Conservation (phyloP, 2,888 invertebrate genomes). For the Liodrosophila aerea region DNA sequence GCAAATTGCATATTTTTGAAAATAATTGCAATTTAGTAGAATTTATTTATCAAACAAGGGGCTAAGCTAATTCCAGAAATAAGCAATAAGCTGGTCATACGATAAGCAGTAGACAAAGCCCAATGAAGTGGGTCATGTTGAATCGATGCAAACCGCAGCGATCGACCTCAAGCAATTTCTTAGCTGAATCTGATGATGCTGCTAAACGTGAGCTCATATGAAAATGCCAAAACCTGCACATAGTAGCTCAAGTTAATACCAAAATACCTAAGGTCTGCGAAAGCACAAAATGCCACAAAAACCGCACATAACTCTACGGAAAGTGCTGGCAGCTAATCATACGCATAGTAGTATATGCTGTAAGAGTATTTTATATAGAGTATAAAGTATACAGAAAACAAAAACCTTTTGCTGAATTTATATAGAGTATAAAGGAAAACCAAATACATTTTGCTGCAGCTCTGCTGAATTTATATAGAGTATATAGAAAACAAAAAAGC, state of each 20-base stretch:
- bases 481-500: conserved; percentile 14
- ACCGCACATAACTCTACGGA: conserved; percentile 57
- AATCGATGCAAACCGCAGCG: conserved; percentile 14
- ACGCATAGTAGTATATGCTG: background rate
- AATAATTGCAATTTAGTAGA: too few species aligned
- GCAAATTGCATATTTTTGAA: too few species aligned
- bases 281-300: conserved; percentile 41
- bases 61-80: conserved; percentile 5
- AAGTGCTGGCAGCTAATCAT: conserved; percentile 31
- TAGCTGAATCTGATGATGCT: conserved; percentile 56
- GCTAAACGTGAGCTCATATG: conserved; percentile 34
- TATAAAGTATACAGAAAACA: conserved; percentile 14
- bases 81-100: background rate
- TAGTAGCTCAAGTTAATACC: conserved; percentile 64
- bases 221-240: conserved; percentile 54
- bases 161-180: conserved; percentile 55
- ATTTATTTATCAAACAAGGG: too few species aligned
- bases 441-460: conserved; percentile 26
- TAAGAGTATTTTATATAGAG: conserved; percentile 4
- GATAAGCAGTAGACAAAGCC: too few species aligned
- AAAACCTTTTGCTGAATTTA: conserved; percentile 27
- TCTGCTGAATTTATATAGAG: too few species aligned
- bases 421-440: conserved; percentile 9
- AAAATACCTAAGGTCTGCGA: conserved; percentile 58
- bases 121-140: background rate